Evolutionary conservation across 2,797 vertebrate genomes (phyloP).

Genomic region (Spinibarbus caldwelli): DNA sequence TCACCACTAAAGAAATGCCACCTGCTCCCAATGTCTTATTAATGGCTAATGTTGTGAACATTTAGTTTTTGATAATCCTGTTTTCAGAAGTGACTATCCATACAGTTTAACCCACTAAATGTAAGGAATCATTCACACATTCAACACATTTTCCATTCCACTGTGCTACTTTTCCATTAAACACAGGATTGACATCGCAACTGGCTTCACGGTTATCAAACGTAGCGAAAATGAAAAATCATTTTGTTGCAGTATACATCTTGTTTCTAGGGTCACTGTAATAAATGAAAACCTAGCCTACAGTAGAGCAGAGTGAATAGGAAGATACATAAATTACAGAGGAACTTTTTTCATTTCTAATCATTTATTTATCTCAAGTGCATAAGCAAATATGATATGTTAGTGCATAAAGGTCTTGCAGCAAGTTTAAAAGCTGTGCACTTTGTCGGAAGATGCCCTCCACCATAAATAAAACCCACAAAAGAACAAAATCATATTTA

Average conservation of each 20-base stretch:
- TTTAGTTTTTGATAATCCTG: not conserved
- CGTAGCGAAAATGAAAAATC: not conserved
- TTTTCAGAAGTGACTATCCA: slow-evolving; percentile 1
- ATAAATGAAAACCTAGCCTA: not conserved
- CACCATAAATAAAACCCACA: slow-evolving; percentile 51
- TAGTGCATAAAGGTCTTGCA: slow-evolving; percentile 61
- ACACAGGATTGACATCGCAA: not conserved
- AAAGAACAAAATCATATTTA: slow-evolving; percentile 41
- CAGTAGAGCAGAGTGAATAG: not conserved
- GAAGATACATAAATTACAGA: slow-evolving; percentile 27
- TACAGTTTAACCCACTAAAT: not conserved
- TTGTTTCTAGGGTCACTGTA: no score
- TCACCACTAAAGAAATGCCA: slow-evolving; percentile 22
- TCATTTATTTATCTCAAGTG: slow-evolving; percentile 64
- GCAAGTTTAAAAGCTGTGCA: slow-evolving; percentile 59
- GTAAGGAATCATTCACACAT: not conserved
- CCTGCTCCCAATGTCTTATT: slow-evolving; percentile 41
- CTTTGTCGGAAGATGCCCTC: slow-evolving; percentile 53
- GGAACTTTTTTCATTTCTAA: slow-evolving; percentile 36
- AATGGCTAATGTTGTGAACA: slow-evolving; percentile 35
- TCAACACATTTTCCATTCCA: not conserved
- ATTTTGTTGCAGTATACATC: no score
- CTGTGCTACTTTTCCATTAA: not conserved
- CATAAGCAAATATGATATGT: slow-evolving; percentile 67
- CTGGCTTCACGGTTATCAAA: not conserved